These are phyloP conservation scores for Platycnemis pennipes DNA, from an alignment of 2,888 invertebrate genomes.

Conservation along the genomic window DNA sequence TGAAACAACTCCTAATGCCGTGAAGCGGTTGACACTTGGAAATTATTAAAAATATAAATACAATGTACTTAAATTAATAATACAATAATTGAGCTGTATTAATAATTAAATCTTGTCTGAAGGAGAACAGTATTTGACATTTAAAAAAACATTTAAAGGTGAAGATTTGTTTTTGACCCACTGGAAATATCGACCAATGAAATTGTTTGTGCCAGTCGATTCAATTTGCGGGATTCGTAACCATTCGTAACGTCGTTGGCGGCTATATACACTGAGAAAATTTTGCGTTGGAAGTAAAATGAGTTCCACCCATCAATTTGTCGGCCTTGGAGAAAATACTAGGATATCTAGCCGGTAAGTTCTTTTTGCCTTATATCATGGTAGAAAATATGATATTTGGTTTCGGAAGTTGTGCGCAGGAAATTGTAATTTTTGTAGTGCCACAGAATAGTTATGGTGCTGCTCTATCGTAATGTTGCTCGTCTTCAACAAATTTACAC, in stretches of 20 bases:
- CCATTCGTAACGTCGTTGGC: slow-evolving; percentile 48
- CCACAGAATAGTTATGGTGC: not conserved
- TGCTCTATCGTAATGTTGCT: not conserved
- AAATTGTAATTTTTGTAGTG: not conserved
- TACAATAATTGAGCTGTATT: too few relatives aligned
- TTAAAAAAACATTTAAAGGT: not conserved
- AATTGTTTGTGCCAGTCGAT: slow-evolving; percentile 44
- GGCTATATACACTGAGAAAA: not conserved
- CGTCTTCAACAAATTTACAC: not conserved
- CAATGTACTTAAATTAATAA: not conserved
- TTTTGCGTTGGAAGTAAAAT: slow-evolving; percentile 77
- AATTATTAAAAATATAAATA: not conserved
- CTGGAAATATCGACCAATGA: slow-evolving; percentile 57
- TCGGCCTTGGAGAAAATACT: slow-evolving; percentile 82
- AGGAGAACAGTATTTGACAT: not conserved
- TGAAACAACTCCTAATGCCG: not conserved
- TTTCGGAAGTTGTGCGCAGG: not conserved
- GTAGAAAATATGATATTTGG: not conserved
- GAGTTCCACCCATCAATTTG: slow-evolving; percentile 84
- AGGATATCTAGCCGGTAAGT: slow-evolving; percentile 86
- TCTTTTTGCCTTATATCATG: slow-evolving; percentile 50
- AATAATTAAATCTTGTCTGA: not conserved
- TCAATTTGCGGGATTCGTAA: slow-evolving; percentile 67
- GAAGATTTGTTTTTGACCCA: slow-evolving; percentile 5
- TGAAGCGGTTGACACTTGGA: not conserved